These are phyloP conservation scores for Luehdorfia chinensis DNA, from an alignment of 1,140 invertebrate genomes.

Conservation along the genomic window DNA sequence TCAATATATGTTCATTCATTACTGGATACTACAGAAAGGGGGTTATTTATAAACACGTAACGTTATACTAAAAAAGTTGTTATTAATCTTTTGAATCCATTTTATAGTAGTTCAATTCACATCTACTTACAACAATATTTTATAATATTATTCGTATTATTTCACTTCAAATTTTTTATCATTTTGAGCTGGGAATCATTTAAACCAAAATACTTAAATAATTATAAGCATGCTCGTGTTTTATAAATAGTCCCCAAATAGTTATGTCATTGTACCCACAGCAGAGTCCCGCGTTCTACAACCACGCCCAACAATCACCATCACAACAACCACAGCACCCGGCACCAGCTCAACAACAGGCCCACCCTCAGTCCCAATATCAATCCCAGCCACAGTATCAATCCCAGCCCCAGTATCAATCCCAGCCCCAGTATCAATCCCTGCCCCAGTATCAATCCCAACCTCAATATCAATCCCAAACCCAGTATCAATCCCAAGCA, in stretches of 20 bases:
- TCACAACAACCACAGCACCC: constrained; percentile 58
- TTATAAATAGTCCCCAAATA: constrained; percentile 6
- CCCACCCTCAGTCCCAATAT: constrained; percentile 51
- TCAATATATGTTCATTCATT: no score
- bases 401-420: constrained; percentile 48
- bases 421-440: constrained; percentile 20
- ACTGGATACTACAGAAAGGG: no score
- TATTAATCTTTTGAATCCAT: no score
- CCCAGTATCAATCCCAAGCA: constrained; percentile 25
- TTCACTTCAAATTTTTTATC: no score
- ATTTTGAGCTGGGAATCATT: no score
- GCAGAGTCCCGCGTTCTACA: constrained; percentile 65
- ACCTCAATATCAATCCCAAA: constrained; percentile 40
- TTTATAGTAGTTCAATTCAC: no score
- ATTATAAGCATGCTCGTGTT: no score
- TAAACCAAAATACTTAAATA: no score
- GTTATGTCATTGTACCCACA: constrained; percentile 46
- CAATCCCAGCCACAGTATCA: constrained; percentile 52
- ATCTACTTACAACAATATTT: no score
- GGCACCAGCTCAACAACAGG: constrained; percentile 59
- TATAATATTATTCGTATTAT: no score
- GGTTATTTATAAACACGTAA: no score
- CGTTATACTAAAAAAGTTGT: no score
- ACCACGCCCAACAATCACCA: constrained; percentile 72
- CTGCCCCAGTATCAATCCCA: constrained; percentile 50